Evolutionary conservation across 2,888 invertebrate species (phyloP).

Genomic region (Drosophila engyochracea): DNA sequence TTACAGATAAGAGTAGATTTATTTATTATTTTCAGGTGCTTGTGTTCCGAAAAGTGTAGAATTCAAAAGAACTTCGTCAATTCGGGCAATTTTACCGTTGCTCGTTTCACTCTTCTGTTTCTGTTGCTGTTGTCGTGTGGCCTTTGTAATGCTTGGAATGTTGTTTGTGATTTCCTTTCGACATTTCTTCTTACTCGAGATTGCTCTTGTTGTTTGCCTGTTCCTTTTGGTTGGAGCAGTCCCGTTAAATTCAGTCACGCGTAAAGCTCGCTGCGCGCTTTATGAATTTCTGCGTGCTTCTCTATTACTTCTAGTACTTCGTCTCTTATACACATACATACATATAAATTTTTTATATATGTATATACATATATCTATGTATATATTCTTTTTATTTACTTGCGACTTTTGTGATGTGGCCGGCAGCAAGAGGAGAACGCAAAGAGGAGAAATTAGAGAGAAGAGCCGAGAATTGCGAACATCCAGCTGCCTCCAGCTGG

Average conservation of each 20-base stretch:
- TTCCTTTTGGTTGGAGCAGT: constrained; percentile 23
- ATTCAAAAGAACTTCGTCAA: constrained; percentile 28
- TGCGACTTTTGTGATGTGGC: constrained; percentile 40
- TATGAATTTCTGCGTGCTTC: constrained; percentile 67
- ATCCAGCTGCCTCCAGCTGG: constrained; percentile 49
- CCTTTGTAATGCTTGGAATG: constrained; percentile 65
- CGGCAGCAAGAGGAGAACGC: constrained; percentile 3
- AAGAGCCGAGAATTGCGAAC: constrained; percentile 1
- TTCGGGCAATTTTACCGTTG: constrained; percentile 28
- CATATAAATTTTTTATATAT: neutral
- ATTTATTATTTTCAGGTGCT: constrained; percentile 10
- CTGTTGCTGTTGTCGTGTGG: constrained; percentile 29
- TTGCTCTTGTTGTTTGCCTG: constrained; percentile 31
- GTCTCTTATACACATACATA: constrained; percentile 8
- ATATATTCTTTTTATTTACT: constrained; percentile 32
- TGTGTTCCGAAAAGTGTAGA: constrained; percentile 22
- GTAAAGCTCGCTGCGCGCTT: constrained; percentile 64
- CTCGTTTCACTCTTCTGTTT: constrained; percentile 6
- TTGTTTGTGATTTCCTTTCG: constrained; percentile 69
- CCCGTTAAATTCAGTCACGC: constrained; percentile 69
- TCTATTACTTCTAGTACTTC: constrained; percentile 62
- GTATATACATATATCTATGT: neutral
- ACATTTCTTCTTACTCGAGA: constrained; percentile 29
- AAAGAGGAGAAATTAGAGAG: neutral
- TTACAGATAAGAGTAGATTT: neutral